Conservation (phyloP, 2,888 invertebrate genomes). For the Scaptomyza caliginosa region DNA sequence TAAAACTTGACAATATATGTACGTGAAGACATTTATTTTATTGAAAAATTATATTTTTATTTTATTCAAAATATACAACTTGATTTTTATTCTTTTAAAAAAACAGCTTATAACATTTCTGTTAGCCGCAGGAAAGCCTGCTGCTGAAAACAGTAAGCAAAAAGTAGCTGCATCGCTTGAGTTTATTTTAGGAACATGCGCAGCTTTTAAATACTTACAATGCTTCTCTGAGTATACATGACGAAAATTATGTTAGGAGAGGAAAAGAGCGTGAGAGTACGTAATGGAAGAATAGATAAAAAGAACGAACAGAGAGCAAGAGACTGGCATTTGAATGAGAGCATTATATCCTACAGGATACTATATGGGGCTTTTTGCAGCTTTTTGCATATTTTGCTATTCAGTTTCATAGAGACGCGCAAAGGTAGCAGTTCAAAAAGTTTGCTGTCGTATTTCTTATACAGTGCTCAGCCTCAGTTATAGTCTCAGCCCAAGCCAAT, state of each 20-base stretch:
- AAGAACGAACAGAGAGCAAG: conserved; percentile 1
- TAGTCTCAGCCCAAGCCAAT: conserved; percentile 37
- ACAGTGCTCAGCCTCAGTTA: conserved; percentile 28
- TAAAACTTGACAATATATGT: too few relatives aligned
- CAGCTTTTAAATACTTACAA: conserved; percentile 60
- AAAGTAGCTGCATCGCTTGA: conserved; percentile 30
- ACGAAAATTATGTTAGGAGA: conserved; percentile 10
- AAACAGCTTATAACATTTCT: conserved; percentile 28
- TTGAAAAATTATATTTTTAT: not conserved
- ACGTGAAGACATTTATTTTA: not conserved
- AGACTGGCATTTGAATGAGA: conserved; percentile 31
- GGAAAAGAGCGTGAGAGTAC: not conserved
- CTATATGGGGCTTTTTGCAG: conserved; percentile 64
- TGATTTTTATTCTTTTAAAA: conserved; percentile 1
- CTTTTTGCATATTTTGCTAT: conserved; percentile 55
- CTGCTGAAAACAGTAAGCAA: conserved; percentile 37
- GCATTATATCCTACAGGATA: conserved; percentile 70
- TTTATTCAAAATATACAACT: not conserved
- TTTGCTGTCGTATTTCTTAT: conserved; percentile 18
- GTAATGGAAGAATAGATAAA: not conserved
- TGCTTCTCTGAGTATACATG: conserved; percentile 41
- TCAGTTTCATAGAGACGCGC: conserved; percentile 75
- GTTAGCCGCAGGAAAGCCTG: conserved; percentile 36
- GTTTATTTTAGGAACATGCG: conserved; percentile 74
- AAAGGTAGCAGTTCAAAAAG: conserved; percentile 74